Conservation (phyloP, 2,797 vertebrate genomes). For the Phalanger gymnotis region DNA sequence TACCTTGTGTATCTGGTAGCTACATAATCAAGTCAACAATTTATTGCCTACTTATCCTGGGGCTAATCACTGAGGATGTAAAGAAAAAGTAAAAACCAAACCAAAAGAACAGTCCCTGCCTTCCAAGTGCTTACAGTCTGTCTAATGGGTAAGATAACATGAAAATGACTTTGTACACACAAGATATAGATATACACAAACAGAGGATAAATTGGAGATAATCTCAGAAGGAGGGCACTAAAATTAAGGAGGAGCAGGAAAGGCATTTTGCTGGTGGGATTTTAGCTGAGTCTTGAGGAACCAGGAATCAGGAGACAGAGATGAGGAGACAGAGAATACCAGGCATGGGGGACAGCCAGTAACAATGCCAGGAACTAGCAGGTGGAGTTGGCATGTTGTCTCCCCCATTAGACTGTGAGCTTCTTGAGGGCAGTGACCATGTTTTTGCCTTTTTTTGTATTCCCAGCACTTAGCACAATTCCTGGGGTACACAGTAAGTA, state of each 20-base stretch:
- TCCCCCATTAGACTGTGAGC: not conserved
- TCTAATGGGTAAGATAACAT: not conserved
- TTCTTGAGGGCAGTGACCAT: not conserved
- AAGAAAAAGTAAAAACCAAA: not conserved
- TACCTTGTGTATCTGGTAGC: not conserved
- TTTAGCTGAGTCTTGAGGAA: not conserved
- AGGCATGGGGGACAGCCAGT: no score
- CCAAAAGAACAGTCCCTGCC: not conserved
- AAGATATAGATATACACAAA: not conserved
- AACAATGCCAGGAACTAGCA: not conserved
- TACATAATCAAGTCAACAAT: not conserved
- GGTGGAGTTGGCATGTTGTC: not conserved
- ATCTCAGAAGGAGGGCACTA: not conserved
- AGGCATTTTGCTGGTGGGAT: not conserved
- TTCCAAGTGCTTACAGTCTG: not conserved
- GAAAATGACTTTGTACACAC: not conserved
- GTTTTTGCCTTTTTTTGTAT: not conserved
- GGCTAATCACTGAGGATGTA: not conserved
- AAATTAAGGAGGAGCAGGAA: not conserved
- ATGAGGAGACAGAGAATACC: not conserved
- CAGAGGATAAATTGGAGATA: not conserved
- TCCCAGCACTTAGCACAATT: not conserved
- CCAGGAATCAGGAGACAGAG: not conserved
- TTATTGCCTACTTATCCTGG: not conserved
- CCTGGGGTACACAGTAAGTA: not conserved